Evolutionary conservation across 2,888 invertebrate species (phyloP).

Genomic region (Drosophila nr. medialis): DNA sequence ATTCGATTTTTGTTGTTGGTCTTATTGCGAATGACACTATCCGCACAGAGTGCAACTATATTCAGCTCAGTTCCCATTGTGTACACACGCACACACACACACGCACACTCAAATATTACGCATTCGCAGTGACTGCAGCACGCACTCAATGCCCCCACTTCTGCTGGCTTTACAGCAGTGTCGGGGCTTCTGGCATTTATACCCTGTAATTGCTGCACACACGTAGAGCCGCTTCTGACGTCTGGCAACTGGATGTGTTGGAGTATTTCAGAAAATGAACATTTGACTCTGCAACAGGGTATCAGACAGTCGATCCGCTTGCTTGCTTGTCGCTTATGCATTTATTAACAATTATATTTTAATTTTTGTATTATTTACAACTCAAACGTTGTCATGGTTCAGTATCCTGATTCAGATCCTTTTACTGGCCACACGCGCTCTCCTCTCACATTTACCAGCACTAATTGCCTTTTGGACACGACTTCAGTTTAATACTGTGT

Average conservation of each 20-base stretch:
- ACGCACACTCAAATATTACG: constrained; percentile 45
- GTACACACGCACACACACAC: constrained; percentile 1
- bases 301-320: background rate
- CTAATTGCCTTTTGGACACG: constrained; percentile 26
- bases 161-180: background rate
- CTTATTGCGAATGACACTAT: constrained; percentile 18
- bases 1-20: constrained; percentile 50
- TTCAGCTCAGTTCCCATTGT: constrained; percentile 31
- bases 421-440: constrained; percentile 3
- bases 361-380: constrained; percentile 33
- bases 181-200: constrained; percentile 11
- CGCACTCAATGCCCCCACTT: background rate
- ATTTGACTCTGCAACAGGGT: constrained; percentile 3
- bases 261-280: background rate
- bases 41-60: constrained; percentile 31
- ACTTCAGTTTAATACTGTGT: constrained; percentile 10
- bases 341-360: constrained; percentile 47
- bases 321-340: background rate
- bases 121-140: constrained; percentile 38
- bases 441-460: background rate
- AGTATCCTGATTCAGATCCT: constrained; percentile 8
- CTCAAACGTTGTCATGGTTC: constrained; percentile 32
- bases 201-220: constrained; percentile 20
- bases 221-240: background rate
- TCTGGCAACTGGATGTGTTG: background rate